Evolutionary conservation across 2,797 vertebrate species (phyloP), one percentile per base, ranked within the genome.

Genomic region (Mus caroli): DNA sequence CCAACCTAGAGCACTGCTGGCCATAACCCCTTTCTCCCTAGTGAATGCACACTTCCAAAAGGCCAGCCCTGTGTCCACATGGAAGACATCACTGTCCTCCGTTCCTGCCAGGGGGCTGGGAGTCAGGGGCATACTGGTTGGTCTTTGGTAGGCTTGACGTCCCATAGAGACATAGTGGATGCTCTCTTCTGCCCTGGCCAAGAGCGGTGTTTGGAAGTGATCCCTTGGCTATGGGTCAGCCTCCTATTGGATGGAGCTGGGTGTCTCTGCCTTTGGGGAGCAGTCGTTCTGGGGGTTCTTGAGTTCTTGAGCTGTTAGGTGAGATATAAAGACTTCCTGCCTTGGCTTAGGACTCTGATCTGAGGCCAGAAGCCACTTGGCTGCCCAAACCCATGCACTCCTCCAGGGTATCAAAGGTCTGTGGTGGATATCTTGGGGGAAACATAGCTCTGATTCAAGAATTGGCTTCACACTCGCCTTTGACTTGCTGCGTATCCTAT

Each of bases 401-500:
- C 22, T 52, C 43, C 1, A 14, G n/a, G 46, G 52, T 10, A 3
- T 84, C 43, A 14, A n/a, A 92, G 37, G 34, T 77, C 19, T 0
- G 15, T 40, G 43, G 37, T 52, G 6, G 46, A 31, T 12, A 4
- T 28, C 31, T 58, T 58, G 17, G 24, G 12, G 26, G 75, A 37
- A 67, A 58, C 0, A 73, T 24, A 7, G 46, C 87, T 78, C 46
- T 34, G 34, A 1, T 54, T 46, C 56, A 37, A 56, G 69, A 88
- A 77, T n/a, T 10, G 37, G 20, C 15, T 43, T 82, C 85, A 80
- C 58, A n/a, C 28, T n/a, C 37, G 94, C 69, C 40, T 6, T 79
- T 31, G 14, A 1, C 75, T 28, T 79, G 92, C 95, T 94, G 28
- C 91, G 93, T 95, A 85, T 76, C 71, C 89, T 89, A 76, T 67